phyloP scores from a whole-genome alignment of 2,113 vertebrate species.

The Polypterus senegalus region DNA sequence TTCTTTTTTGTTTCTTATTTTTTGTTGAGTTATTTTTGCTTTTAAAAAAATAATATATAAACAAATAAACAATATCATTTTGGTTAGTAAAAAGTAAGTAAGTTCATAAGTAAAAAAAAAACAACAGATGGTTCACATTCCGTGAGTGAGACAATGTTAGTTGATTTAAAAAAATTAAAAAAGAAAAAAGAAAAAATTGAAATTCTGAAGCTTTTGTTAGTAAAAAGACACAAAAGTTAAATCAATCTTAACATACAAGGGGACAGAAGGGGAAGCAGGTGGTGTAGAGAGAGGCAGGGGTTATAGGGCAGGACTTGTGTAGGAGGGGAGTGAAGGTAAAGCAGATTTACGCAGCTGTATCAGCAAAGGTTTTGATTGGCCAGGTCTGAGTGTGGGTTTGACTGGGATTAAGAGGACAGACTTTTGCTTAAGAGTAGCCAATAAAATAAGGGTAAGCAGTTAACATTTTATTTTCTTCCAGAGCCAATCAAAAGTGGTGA shows the following conservation, averaged over 20 bases:
- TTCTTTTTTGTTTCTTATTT: slow-evolving; percentile 17
- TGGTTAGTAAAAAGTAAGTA: slow-evolving; percentile 62
- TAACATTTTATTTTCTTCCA: not conserved
- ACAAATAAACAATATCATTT: slow-evolving; percentile 40
- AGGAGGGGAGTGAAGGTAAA: slow-evolving; percentile 39
- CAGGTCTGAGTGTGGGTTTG: slow-evolving; percentile 26
- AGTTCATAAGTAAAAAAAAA: slow-evolving; percentile 50
- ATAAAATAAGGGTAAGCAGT: no score
- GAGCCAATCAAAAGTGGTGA: slow-evolving; percentile 8
- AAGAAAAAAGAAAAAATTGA: slow-evolving; percentile 39
- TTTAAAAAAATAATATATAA: slow-evolving; percentile 15
- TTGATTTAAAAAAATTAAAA: slow-evolving; percentile 47
- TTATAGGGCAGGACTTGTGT: slow-evolving; percentile 22
- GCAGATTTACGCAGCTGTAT: slow-evolving; percentile 35
- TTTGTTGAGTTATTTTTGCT: slow-evolving; percentile 1
- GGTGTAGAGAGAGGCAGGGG: slow-evolving; percentile 16
- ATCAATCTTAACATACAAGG: slow-evolving; percentile 39
- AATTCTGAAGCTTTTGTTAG: slow-evolving; percentile 61
- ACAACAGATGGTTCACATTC: slow-evolving; percentile 69
- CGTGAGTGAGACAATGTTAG: slow-evolving; percentile 76
- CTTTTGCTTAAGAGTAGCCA: not conserved
- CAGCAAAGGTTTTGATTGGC: slow-evolving; percentile 43
- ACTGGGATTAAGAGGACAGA: slow-evolving; percentile 7
- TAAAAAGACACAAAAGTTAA: slow-evolving; percentile 74
- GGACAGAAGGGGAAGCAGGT: slow-evolving; percentile 16